Percentiles rank a stretch among this genome's conserved stretches.
Evolutionary conservation across 1,140 invertebrate species (phyloP).

Genomic region (Rhysida immarginata): DNA sequence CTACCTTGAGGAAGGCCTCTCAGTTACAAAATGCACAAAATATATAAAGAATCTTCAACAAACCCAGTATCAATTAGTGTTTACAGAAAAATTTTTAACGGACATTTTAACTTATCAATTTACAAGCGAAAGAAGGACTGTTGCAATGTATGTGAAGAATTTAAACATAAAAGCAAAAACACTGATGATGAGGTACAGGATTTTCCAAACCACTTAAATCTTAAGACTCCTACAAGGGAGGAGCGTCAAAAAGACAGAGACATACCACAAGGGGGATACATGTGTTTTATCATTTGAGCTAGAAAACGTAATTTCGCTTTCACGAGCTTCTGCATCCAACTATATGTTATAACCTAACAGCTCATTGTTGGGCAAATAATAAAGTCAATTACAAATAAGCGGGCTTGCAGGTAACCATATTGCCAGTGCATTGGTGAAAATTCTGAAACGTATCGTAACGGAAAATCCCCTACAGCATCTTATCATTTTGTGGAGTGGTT

Average conservation of each 20-base stretch:
- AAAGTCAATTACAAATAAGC: background rate
- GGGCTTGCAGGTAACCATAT: background rate
- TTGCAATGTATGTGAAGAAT: background rate
- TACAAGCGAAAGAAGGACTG: background rate
- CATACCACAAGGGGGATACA: too few species aligned
- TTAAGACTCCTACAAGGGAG: too few species aligned
- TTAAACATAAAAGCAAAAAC: too few species aligned
- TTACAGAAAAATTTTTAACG: background rate
- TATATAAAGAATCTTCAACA: background rate
- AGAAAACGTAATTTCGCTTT: too few species aligned
- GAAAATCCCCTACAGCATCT: background rate
- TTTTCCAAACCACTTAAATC: too few species aligned
- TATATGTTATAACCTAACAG: background rate
- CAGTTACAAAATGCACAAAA: background rate
- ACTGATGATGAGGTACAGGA: too few species aligned
- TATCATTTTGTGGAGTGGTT: background rate
- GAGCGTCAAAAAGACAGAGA: too few species aligned
- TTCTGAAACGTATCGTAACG: background rate
- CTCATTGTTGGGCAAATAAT: background rate
- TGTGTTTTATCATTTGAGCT: too few species aligned
- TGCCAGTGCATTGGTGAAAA: slow-evolving; percentile 2
- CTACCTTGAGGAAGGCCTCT: background rate
- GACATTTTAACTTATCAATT: background rate
- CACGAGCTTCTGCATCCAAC: too few species aligned
- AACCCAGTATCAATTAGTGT: background rate